Base-by-base conservation (phyloP, 2,113 vertebrate species). In the Albula glossodonta region DNA sequence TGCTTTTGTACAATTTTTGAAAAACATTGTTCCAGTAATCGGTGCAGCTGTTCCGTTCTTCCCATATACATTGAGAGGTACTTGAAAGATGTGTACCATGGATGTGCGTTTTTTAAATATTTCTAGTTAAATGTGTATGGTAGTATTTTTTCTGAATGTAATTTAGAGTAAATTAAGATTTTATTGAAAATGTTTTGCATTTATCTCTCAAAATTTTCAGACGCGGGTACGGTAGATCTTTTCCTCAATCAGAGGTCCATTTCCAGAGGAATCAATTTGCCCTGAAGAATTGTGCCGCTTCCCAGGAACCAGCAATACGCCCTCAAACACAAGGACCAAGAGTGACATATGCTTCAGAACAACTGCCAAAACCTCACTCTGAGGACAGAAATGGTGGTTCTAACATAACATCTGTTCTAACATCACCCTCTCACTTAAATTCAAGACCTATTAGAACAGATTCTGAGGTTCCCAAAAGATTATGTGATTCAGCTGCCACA, bases 121-220 rank as follows among this genome's bases (percentile, higher is more conserved):
- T 51, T 70, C 19, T 66, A 49, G 4, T 0, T 17, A 5, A 22
- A 17, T 63, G 17, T 80, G 6, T n/a, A 31, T 48, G 41, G 41
- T 41, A 41, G 49, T 50, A 7, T 74, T 63, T 22, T 15, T n/a
- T 63, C 49, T 17, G 31, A 9, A 4, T 11, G 7, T 12, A 63
- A 83, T 50, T 83, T 22, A 53, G 3, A 48, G n/a, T 13, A 83
- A 48, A 66, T 50, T 7, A 8, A 12, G n/a, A 52, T 22, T 53
- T 1, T 15, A 9, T n/a, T 81, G 4, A 8, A 22, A 22, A n/a
- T 77, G 9, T 5, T 63, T 81, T 11, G 50, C 52, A 13, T 83
- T 81, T 13, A 6, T 74, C 13, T 80, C 52, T 70, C 25, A 3
- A 13, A 66, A 52, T 84, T 60, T 57, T 4, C 88, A 96, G 95